phyloP scores from a whole-genome alignment of 2,797 vertebrate species.

The Vipera latastei region DNA sequence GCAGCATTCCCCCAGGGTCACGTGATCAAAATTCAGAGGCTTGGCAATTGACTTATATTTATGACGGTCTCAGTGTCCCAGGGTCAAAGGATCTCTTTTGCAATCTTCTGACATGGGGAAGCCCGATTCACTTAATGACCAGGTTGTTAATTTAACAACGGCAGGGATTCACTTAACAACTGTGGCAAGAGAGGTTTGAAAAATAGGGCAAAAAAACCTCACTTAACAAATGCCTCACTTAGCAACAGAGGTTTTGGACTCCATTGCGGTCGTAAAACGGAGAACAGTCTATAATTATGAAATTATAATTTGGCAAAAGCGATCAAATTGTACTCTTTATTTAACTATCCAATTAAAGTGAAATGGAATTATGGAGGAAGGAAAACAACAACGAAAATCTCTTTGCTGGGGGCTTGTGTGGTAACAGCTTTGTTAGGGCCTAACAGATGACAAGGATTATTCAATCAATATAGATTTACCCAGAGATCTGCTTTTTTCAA shows the following conservation, averaged over 20 bases:
- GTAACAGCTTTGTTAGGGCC: constrained; percentile 86
- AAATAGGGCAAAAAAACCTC: too few relatives aligned
- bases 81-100: too few relatives aligned
- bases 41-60: too few relatives aligned
- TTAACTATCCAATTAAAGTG: not conserved
- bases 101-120: too few relatives aligned
- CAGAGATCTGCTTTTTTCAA: constrained; percentile 70
- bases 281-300: not conserved
- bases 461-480: constrained; percentile 78
- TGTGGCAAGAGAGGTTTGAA: too few relatives aligned
- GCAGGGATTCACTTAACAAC: too few relatives aligned
- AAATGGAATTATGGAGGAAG: not conserved
- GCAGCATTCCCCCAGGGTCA: too few relatives aligned
- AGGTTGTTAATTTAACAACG: too few relatives aligned
- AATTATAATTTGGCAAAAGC: not conserved
- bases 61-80: too few relatives aligned
- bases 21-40: too few relatives aligned
- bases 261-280: not conserved
- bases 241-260: not conserved
- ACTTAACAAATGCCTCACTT: not conserved
- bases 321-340: not conserved
- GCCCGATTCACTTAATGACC: too few relatives aligned
- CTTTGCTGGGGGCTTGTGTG: constrained; percentile 79
- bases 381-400: constrained; percentile 50
- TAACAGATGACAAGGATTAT: constrained; percentile 85